Evolutionary conservation across 2,888 invertebrate species (phyloP).

Genomic region (Lasioglossum leucozonium): DNA sequence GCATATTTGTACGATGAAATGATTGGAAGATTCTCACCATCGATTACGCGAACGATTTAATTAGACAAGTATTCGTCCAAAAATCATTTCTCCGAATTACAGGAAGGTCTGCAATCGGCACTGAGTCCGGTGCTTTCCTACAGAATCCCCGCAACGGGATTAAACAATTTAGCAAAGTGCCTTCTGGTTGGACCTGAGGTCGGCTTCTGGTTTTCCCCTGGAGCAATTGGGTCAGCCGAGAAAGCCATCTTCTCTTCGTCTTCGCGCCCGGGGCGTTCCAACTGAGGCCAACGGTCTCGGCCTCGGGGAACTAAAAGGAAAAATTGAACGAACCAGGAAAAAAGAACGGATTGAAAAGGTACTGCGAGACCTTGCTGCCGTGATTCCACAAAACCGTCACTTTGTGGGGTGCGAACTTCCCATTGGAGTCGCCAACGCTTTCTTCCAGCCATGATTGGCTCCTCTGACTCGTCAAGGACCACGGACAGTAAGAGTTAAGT

Average conservation of each 20-base stretch:
- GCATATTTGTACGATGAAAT: neutral
- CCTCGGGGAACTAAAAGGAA: neutral
- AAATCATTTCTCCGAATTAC: neutral
- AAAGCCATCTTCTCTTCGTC: conserved; percentile 42
- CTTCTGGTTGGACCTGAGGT: conserved; percentile 22
- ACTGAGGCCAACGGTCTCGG: conserved; percentile 15
- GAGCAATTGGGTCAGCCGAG: conserved; percentile 48
- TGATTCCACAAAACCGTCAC: neutral
- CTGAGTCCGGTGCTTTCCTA: neutral
- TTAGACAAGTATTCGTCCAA: neutral
- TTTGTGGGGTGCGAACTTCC: neutral
- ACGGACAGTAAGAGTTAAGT: neutral
- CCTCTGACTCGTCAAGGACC: neutral
- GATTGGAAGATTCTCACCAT: neutral
- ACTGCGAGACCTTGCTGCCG: neutral
- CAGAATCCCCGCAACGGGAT: conserved; percentile 3
- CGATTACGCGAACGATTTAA: neutral
- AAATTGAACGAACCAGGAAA: neutral
- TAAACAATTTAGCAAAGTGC: conserved; percentile 50
- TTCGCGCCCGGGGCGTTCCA: conserved; percentile 29
- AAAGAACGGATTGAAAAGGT: conserved; percentile 17
- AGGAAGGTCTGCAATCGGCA: neutral
- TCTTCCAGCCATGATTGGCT: neutral
- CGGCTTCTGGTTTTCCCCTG: conserved; percentile 47
- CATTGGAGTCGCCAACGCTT: neutral